Evolutionary conservation across 2,113 vertebrate species (phyloP), one percentile per base, ranked within the genome.

Genomic region (Kryptolebias marmoratus): DNA sequence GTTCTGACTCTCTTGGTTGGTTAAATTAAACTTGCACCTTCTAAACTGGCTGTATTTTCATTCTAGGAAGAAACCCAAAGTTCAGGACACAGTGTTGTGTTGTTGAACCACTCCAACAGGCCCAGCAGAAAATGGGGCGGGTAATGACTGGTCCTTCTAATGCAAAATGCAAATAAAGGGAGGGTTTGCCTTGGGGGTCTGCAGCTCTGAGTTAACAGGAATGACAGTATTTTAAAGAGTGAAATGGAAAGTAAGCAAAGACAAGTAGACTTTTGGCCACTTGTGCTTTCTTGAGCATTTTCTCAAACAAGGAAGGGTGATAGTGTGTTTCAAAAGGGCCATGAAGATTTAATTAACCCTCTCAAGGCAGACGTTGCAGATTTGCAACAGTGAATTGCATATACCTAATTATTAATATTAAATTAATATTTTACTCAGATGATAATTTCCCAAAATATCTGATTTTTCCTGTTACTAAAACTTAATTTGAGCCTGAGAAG

Each of bases 21-120:
- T 68, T 50, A 8, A 52, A 65, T 68, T 50, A 67, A 81, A 85
- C 75, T 59, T 60, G 66, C 67, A 80, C 83, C 31, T 71, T 52
- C 74, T 62, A 16, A 65, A 57, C 44, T 22, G 48, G 42, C 18
- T 60, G 59, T 32, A 8, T 77, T 56, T 64, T 82, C 64, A 63
- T 66, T 77, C 60, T 64, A 60, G 77, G 31, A 53, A 65, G 48
- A 80, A 78, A 80, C 62, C 68, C 74, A 70, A 76, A 77, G 64
- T 64, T 85, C 57, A 54, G 65, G 75, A 47, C 18, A 64, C 52
- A 45, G 22, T 47, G 53, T 39, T 70, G 73, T 83, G 84, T 73
- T 79, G 77, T 86, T 82, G 81, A 90, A 90, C 86, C 73, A 90
- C 79, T 62, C 80, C 27, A 74, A 89, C 88, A 87, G 89, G 87